Percentiles rank a stretch among this genome's conserved stretches.
Evolutionary conservation across 2,888 invertebrate species (phyloP).

Genomic region (Synergus japonicus): DNA sequence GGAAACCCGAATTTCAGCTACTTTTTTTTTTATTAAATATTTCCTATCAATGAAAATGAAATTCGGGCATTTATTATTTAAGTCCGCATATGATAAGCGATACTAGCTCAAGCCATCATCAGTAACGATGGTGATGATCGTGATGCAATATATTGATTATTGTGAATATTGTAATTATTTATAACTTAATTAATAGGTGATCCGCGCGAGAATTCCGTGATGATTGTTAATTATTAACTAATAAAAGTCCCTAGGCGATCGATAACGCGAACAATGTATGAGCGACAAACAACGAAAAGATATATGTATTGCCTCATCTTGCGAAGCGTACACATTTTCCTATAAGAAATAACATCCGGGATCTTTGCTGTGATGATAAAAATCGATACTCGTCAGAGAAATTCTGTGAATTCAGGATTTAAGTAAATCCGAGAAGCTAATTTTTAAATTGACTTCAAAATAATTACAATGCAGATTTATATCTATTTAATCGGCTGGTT

Average conservation of each 20-base stretch:
- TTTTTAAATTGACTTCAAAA: background rate
- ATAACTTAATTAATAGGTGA: background rate
- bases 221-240: conserved; percentile 13
- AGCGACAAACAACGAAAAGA: conserved; percentile 32
- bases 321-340: background rate
- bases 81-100: conserved; percentile 11
- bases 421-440: background rate
- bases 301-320: conserved; percentile 4
- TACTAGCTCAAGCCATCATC: conserved; percentile 32
- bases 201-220: background rate
- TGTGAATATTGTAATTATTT: conserved; percentile 25
- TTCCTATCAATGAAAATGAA: background rate
- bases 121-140: conserved; percentile 17
- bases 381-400: background rate
- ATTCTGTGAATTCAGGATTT: conserved; percentile 4
- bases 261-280: background rate
- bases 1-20: background rate
- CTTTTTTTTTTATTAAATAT: background rate
- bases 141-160: conserved; percentile 36
- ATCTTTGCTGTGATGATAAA: background rate
- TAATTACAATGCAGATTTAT: background rate
- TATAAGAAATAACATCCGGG: background rate
- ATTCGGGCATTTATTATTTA: conserved; percentile 20
- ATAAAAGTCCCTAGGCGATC: background rate
- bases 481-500: too few relatives aligned